A percentile compares a stretch with the other conserved stretches of the same genome.
Conservation (phyloP, 2,888 invertebrate species). For the Tinea trinotella region DNA sequence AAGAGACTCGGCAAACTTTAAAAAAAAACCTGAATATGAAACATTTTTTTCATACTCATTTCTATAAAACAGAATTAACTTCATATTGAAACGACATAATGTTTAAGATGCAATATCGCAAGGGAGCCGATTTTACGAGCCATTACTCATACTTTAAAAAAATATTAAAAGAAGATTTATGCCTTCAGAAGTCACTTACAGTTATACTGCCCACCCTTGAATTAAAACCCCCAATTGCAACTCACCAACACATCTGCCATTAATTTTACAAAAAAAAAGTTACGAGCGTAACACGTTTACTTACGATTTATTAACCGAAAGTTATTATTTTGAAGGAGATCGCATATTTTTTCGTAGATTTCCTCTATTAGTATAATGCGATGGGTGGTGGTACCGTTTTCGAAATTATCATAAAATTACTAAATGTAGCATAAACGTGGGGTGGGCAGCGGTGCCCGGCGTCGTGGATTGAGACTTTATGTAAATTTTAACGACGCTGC, state of each 20-base stretch:
- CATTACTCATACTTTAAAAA: slow-evolving; percentile 42
- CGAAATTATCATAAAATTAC: slow-evolving; percentile 73
- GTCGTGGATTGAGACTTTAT: slow-evolving; percentile 72
- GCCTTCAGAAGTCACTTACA: slow-evolving; percentile 58
- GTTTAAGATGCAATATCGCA: not conserved
- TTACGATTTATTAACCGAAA: slow-evolving; percentile 64
- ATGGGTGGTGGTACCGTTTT: slow-evolving; percentile 71
- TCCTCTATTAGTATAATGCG: slow-evolving; percentile 72
- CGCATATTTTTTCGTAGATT: slow-evolving; percentile 54
- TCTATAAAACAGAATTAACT: not conserved
- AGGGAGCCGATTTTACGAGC: slow-evolving; percentile 45
- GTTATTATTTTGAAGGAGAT: slow-evolving; percentile 61
- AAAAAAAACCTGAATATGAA: not conserved
- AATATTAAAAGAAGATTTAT: slow-evolving; percentile 42
- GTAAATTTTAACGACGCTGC: slow-evolving; percentile 73
- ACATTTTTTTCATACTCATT: not conserved
- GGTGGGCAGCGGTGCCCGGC: slow-evolving; percentile 58
- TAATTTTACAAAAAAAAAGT: slow-evolving; percentile 55
- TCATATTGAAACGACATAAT: not conserved
- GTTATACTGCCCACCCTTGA: slow-evolving; percentile 39
- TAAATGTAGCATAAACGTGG: slow-evolving; percentile 72
- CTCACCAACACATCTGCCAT: slow-evolving; percentile 69
- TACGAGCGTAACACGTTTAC: slow-evolving; percentile 52
- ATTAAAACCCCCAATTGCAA: slow-evolving; percentile 29
- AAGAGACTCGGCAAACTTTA: not conserved